A percentile compares a stretch with the other conserved stretches of the same genome.
These are phyloP conservation scores for Catocala sponsa DNA, from an alignment of 2,888 invertebrate species.

Conservation along the genomic window DNA sequence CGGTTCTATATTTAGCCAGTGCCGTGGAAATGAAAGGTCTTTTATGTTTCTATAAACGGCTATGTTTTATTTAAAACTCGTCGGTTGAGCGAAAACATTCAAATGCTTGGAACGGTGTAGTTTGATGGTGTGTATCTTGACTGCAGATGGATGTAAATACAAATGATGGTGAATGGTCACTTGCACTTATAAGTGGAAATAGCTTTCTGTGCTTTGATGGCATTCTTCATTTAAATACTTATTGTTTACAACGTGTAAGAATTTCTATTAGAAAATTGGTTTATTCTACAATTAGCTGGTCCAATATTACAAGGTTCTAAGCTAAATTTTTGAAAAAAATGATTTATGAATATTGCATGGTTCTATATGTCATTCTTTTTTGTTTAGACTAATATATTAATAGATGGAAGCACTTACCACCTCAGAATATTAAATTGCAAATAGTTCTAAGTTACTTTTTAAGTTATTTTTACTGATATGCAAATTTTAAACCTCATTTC, in stretches of 20 bases:
- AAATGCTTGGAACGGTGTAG: constrained; percentile 19
- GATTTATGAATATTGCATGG: too few species aligned
- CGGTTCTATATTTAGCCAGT: constrained; percentile 50
- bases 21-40: constrained; percentile 36
- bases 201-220: too few species aligned
- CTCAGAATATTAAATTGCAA: too few species aligned
- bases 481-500: too few species aligned
- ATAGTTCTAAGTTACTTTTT: too few species aligned
- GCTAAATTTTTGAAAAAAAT: too few species aligned
- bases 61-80: constrained; percentile 47
- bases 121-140: constrained; percentile 20
- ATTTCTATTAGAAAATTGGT: background rate
- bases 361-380: too few species aligned
- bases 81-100: constrained; percentile 6
- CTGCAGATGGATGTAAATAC: constrained; percentile 15
- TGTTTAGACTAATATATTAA: too few species aligned
- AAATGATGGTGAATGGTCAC: background rate
- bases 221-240: background rate
- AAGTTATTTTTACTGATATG: too few species aligned
- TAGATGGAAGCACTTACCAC: too few species aligned
- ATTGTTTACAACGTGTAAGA: background rate
- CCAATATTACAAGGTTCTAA: too few species aligned
- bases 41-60: constrained; percentile 38
- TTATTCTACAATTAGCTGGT: too few species aligned
- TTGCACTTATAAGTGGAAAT: background rate